Conservation (phyloP, 2,797 vertebrate species). For the Myioborus melanocephalus region DNA sequence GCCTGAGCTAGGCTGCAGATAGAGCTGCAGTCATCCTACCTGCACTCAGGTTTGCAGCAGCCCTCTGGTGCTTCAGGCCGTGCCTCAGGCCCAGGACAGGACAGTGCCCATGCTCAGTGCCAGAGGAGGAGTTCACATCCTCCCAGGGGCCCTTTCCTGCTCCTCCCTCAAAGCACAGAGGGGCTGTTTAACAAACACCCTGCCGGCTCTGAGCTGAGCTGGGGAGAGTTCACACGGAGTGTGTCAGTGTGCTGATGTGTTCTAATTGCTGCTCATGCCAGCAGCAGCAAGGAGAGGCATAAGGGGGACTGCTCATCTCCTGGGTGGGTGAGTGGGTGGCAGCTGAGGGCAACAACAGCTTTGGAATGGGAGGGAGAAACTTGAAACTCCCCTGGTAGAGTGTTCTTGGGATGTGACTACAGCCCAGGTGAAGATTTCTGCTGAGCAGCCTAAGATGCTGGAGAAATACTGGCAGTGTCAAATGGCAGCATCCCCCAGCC, state of each 20-base stretch:
- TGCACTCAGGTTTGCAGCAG: not conserved
- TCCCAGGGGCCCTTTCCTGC: not conserved
- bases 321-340: not conserved
- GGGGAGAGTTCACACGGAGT: not conserved
- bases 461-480: not conserved
- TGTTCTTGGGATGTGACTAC: not conserved
- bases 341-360: not conserved
- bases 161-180: not conserved
- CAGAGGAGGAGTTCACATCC: not conserved
- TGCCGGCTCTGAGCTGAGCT: not conserved
- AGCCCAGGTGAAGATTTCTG: not conserved
- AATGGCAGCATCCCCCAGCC: not conserved
- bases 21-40: not conserved
- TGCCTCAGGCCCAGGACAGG: not conserved
- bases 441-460: not conserved
- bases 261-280: rapidly evolving
- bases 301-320: not conserved
- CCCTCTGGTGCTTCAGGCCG: rapidly evolving
- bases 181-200: not conserved
- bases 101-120: rapidly evolving
- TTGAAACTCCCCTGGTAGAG: not conserved
- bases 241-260: rapidly evolving
- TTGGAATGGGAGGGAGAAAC: not conserved
- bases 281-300: not conserved
- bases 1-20: not conserved